Evolutionary conservation across 2,888 invertebrate species (phyloP).

Genomic region (Clivina fossor): DNA sequence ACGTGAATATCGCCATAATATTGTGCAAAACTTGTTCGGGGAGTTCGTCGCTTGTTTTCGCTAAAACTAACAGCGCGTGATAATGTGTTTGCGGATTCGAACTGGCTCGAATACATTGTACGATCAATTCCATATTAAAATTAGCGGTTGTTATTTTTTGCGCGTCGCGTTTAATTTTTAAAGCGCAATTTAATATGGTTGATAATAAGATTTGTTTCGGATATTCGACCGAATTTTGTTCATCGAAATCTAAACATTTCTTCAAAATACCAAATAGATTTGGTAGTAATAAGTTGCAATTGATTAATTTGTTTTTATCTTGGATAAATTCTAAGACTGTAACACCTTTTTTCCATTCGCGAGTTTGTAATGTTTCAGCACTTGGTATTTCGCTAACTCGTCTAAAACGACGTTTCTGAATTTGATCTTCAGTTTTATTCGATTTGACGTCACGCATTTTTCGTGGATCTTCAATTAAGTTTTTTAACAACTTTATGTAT

Average conservation of each 20-base stretch:
- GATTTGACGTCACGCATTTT: conserved; percentile 60
- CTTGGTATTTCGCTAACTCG: conserved; percentile 55
- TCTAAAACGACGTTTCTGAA: conserved; percentile 55
- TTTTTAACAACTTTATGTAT: conserved; percentile 67
- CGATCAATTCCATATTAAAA: conserved; percentile 74
- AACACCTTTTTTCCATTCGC: conserved; percentile 77
- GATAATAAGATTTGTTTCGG: conserved; percentile 84
- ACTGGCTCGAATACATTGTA: conserved; percentile 86
- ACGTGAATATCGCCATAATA: conserved; percentile 96
- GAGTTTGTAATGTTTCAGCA: conserved; percentile 63
- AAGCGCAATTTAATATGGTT: conserved; percentile 71
- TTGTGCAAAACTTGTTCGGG: conserved; percentile 87
- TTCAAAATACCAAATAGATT: conserved; percentile 76
- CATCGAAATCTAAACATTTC: conserved; percentile 77
- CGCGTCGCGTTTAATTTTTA: conserved; percentile 58
- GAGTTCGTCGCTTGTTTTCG: conserved; percentile 74
- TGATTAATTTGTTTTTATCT: conserved; percentile 75
- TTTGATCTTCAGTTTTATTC: conserved; percentile 51
- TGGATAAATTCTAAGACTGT: conserved; percentile 82
- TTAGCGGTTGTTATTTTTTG: conserved; percentile 56
- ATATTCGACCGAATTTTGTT: conserved; percentile 82
- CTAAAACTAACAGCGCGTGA: conserved; percentile 82
- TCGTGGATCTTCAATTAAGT: conserved; percentile 63
- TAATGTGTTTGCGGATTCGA: conserved; percentile 96
- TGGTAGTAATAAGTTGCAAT: conserved; percentile 68